phyloP scores from a whole-genome alignment of 2,797 vertebrate species.

The Avahi laniger region DNA sequence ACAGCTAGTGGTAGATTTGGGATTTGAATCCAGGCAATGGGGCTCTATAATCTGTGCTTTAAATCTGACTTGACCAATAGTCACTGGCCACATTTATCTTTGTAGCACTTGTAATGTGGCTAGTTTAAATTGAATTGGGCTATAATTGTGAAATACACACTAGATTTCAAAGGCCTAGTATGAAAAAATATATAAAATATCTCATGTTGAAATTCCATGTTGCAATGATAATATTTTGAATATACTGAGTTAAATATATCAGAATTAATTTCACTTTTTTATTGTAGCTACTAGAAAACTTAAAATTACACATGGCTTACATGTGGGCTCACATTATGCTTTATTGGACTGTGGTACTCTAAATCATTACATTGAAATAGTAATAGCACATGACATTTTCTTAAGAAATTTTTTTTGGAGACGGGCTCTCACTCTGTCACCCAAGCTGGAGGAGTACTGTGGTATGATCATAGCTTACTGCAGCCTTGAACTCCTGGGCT shows the following conservation, averaged over 20 bases:
- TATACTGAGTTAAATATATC: constrained; percentile 33
- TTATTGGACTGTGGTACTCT: background rate
- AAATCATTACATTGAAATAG: background rate
- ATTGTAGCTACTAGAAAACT: background rate
- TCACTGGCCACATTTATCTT: background rate
- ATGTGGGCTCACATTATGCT: background rate
- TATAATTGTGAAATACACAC: background rate
- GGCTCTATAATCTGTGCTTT: background rate
- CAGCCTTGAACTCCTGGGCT: background rate
- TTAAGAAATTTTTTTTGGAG: background rate
- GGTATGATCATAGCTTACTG: background rate
- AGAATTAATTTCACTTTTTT: constrained; percentile 50
- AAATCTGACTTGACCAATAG: background rate
- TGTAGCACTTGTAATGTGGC: background rate
- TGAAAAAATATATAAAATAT: background rate
- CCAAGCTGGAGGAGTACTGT: background rate
- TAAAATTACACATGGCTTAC: constrained; percentile 22
- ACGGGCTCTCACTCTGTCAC: background rate
- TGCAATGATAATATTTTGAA: constrained; percentile 14
- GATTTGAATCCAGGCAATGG: background rate
- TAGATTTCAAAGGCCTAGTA: background rate
- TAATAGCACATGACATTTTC: background rate
- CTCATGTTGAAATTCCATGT: constrained; percentile 21
- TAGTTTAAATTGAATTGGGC: background rate
- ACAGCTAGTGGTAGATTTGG: background rate